Conservation (phyloP, 2,888 invertebrate species). For the Tholera decimalis region DNA sequence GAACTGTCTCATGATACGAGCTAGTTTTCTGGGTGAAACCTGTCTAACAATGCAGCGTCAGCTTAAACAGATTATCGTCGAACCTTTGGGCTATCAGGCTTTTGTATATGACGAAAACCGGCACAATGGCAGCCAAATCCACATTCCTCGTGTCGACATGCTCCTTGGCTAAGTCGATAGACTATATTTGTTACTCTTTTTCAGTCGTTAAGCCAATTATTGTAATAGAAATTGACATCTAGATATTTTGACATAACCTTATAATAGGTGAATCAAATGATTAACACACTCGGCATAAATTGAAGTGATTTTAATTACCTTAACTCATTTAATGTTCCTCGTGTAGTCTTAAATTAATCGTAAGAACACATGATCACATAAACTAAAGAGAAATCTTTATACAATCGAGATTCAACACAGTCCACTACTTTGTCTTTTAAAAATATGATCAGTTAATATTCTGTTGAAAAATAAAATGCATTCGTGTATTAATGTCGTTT, state of each 20-base stretch:
- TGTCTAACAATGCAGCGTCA: too few species aligned
- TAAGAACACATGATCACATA: conserved; percentile 19
- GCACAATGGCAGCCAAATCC: too few species aligned
- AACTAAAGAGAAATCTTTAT: conserved; percentile 50
- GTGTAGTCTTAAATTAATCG: conserved; percentile 12
- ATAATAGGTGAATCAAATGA: not conserved
- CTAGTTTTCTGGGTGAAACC: too few species aligned
- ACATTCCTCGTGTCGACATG: too few species aligned
- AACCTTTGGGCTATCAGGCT: too few species aligned
- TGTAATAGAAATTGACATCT: not conserved
- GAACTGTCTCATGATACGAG: too few species aligned
- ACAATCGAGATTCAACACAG: conserved; percentile 52
- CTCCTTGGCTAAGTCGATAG: too few species aligned
- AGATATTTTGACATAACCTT: not conserved
- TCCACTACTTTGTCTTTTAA: conserved; percentile 66
- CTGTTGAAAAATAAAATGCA: conserved; percentile 76
- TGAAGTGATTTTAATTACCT: conserved; percentile 24
- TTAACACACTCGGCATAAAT: too few species aligned
- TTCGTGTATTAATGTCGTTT: conserved; percentile 81
- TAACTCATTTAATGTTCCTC: not conserved
- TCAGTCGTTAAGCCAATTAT: too few species aligned
- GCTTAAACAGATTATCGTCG: too few species aligned
- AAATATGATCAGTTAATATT: conserved; percentile 73
- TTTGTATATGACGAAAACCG: too few species aligned
- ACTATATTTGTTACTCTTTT: too few species aligned